Conservation (phyloP, 2,888 invertebrate genomes). For the Volucella zonaria region DNA sequence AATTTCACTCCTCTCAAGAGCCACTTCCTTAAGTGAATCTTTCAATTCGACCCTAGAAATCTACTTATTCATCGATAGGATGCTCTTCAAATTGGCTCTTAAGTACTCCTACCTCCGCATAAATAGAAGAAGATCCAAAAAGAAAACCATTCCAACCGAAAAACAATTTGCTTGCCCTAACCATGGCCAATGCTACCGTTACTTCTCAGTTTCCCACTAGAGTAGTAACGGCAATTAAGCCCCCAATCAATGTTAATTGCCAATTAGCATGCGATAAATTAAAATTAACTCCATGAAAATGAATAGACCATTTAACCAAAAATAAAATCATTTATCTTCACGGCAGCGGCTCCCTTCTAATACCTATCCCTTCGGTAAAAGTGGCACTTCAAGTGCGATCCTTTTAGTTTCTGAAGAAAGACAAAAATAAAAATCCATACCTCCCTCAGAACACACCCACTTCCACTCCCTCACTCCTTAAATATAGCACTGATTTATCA, state of each 20-base stretch:
- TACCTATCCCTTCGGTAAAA: background rate
- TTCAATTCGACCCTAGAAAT: constrained; percentile 46
- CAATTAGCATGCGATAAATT: constrained; percentile 71
- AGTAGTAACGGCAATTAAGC: constrained; percentile 48
- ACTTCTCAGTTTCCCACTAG: constrained; percentile 12
- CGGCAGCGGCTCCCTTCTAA: background rate
- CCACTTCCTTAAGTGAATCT: constrained; percentile 33
- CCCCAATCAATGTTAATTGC: constrained; percentile 69
- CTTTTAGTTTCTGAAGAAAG: background rate
- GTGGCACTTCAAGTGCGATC: constrained; percentile 1
- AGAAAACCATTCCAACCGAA: background rate
- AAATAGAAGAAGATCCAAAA: background rate
- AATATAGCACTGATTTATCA: constrained; percentile 24
- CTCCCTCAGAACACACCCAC: no score
- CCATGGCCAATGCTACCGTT: constrained; percentile 1
- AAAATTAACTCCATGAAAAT: constrained; percentile 60
- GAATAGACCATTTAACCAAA: constrained; percentile 52
- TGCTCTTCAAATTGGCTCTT: background rate
- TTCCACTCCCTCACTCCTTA: background rate
- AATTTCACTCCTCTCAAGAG: constrained; percentile 26
- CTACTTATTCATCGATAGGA: constrained; percentile 34
- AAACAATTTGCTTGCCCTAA: constrained; percentile 3
- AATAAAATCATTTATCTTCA: constrained; percentile 61
- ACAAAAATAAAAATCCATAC: background rate
- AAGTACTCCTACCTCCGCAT: background rate